Percentiles rank a stretch among this genome's conserved stretches.
Evolutionary conservation across 2,888 invertebrate genomes (phyloP).

Genomic region (Leucania comma): DNA sequence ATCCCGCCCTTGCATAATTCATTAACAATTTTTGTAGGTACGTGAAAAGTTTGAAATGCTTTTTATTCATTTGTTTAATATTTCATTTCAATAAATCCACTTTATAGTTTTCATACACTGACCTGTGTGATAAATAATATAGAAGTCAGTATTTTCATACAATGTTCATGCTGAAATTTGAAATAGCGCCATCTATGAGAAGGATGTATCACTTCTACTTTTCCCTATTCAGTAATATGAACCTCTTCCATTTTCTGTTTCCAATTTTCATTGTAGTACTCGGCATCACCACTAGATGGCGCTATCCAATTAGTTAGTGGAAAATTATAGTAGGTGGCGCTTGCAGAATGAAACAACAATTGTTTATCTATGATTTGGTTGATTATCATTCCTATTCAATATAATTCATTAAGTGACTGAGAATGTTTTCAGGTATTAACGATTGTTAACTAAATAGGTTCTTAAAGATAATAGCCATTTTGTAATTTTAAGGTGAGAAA

Average conservation of each 20-base stretch:
- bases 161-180: background rate
- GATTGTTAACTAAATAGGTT: too few relatives aligned
- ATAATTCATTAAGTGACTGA: background rate
- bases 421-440: too few relatives aligned
- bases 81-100: too few relatives aligned
- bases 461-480: too few relatives aligned
- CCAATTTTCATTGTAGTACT: constrained; percentile 21
- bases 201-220: constrained; percentile 17
- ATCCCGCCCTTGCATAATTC: too few relatives aligned
- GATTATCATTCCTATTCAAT: background rate
- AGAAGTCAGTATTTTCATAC: too few relatives aligned
- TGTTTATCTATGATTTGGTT: background rate
- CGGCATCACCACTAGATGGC: constrained; percentile 41
- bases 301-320: constrained; percentile 8
- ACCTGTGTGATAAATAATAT: too few relatives aligned
- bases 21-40: background rate
- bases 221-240: background rate
- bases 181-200: constrained; percentile 55
- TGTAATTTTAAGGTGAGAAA: too few relatives aligned
- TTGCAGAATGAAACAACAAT: background rate
- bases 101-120: background rate
- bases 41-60: background rate
- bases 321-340: constrained; percentile 44
- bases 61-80: background rate
- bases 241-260: constrained; percentile 27